Evolutionary conservation across 2,888 invertebrate species (phyloP).

Genomic region (Tetropium fuscum): DNA sequence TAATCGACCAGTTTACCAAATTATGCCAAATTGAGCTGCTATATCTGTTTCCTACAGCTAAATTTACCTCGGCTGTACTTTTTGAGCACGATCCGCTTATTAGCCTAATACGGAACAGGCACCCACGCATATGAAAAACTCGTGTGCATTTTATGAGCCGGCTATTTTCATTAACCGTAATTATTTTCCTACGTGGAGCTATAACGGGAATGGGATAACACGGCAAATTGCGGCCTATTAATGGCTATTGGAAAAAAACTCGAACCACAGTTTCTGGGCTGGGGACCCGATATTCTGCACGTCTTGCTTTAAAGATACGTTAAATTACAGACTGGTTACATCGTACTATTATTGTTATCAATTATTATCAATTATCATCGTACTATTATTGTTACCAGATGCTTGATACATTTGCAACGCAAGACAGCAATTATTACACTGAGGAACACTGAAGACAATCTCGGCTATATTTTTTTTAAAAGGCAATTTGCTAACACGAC

Average conservation of each 20-base stretch:
- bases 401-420: too few relatives aligned
- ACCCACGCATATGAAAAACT: constrained; percentile 15
- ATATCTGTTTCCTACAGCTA: constrained; percentile 42
- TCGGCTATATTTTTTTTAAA: too few relatives aligned
- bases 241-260: not conserved
- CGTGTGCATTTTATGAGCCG: constrained; percentile 14
- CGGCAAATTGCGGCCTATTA: not conserved
- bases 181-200: constrained; percentile 13
- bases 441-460: too few relatives aligned
- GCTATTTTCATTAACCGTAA: constrained; percentile 14
- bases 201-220: not conserved
- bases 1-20: constrained; percentile 44
- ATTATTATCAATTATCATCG: too few relatives aligned
- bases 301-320: too few relatives aligned
- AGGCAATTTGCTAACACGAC: too few relatives aligned
- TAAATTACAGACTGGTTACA: too few relatives aligned
- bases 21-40: constrained; percentile 42
- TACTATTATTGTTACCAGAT: too few relatives aligned
- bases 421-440: too few relatives aligned
- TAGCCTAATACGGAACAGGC: constrained; percentile 12
- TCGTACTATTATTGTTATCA: too few relatives aligned
- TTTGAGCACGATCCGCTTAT: constrained; percentile 13
- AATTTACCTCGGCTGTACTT: constrained; percentile 25
- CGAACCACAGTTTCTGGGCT: too few relatives aligned
- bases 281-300: too few relatives aligned